Base-by-base conservation (phyloP, 2,113 vertebrate genomes). In the Progne subis region DNA sequence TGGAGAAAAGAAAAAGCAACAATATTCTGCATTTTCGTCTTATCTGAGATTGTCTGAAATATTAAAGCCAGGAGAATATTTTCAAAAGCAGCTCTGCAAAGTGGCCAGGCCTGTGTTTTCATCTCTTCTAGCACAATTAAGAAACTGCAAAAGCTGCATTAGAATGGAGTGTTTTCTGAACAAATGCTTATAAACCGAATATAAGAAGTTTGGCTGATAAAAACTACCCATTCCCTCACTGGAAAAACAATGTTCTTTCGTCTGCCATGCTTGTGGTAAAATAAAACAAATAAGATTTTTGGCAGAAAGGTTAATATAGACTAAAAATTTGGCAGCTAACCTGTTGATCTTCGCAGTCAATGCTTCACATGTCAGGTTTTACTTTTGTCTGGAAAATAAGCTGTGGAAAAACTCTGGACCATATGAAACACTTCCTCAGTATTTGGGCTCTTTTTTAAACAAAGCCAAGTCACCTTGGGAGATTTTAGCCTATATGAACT, bases 11-110 rank as follows among this genome's bases (percentile, higher is more conserved):
- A 9, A 71, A 53, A 76, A 17, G 34, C 26, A 81, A 47, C 8
- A 18, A 17, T 18, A 75, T 6, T 46, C 23, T 39, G 24, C n/a
- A 39, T 56, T 72, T 23, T 28, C 0, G 0, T 59, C 64, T 50
- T 39, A 83, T 15, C 9, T 18, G 28, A 47, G 43, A 31, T 11
- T 11, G 24, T 37, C 25, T 49, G 28, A 69, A 71, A 60, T 15
- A 47, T 18, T 14, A 34, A 50, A 75, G 25, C 5, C 39, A 71
- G 34, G 13, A 85, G 25, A 49, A 2, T 14, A 59, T 28, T 24
- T 60, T 72, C 17, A 39, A 34, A 94, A 76, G 43, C 17, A 71
- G 41, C 57, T 64, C 63, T 61, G 61, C 21, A 44, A 55, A 56
- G 44, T 3, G 12, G 44, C 23, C 90, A 93, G 46, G 31, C 14